Evolutionary conservation across 2,797 vertebrate species (phyloP).

Genomic region (Mormyrops boulengeri): DNA sequence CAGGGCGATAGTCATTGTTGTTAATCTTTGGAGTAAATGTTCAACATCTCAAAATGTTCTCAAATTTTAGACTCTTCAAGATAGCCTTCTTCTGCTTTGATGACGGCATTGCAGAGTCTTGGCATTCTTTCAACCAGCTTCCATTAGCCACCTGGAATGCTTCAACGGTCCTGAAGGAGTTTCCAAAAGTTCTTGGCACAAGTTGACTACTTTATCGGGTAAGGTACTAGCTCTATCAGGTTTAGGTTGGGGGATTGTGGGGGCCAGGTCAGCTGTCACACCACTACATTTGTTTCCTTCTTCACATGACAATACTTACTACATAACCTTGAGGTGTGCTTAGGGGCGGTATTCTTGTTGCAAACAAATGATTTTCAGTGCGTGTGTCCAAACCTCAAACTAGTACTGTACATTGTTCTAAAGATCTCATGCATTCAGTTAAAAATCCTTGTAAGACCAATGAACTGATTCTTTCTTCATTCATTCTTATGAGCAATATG

Average conservation of each 20-base stretch:
- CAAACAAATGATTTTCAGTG: neutral
- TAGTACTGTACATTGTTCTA: constrained; percentile 29
- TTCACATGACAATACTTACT: neutral
- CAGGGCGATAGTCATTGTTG: no score
- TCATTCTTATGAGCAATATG: constrained; percentile 25
- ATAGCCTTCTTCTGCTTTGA: neutral
- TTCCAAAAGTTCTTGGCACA: neutral
- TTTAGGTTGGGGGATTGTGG: neutral
- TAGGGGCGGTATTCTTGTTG: neutral
- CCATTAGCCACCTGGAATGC: neutral
- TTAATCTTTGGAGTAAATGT: no score
- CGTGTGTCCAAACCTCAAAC: neutral
- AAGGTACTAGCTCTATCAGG: neutral
- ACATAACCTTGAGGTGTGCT: neutral
- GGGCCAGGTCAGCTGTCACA: neutral
- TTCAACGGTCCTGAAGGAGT: neutral
- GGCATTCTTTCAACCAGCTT: neutral
- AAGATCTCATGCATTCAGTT: constrained; percentile 47
- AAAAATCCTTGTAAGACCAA: constrained; percentile 42
- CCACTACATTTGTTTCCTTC: neutral
- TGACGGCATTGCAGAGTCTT: neutral
- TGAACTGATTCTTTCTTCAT: no score
- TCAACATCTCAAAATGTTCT: neutral
- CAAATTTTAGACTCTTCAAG: neutral
- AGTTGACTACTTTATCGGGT: no score